Percentiles rank a stretch among this genome's conserved stretches.
Conservation (phyloP, 1,140 invertebrate species). For the Drosophila repleta region DNA sequence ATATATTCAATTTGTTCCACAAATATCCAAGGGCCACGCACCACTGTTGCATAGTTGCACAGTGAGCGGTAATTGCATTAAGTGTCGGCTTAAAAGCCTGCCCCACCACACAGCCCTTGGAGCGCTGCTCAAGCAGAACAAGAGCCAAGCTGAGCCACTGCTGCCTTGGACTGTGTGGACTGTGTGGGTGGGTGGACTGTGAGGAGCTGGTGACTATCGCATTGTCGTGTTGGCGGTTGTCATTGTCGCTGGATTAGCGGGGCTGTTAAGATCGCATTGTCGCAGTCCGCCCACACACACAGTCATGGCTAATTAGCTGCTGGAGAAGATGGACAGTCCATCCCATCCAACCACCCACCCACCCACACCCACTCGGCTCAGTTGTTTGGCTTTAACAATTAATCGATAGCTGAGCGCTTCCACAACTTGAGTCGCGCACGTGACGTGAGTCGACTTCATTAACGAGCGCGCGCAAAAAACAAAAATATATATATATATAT, state of each 20-base stretch:
- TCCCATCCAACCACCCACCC: not conserved
- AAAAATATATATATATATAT: too few relatives aligned
- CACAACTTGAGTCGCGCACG: constrained; percentile 22
- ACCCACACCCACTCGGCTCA: not conserved
- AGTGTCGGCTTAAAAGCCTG: constrained; percentile 75
- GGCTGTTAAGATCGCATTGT: constrained; percentile 42
- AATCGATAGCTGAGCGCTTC: constrained; percentile 56
- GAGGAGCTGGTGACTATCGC: not conserved
- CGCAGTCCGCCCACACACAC: constrained; percentile 21
- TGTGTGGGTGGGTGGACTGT: too few relatives aligned
- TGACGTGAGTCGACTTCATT: constrained; percentile 35
- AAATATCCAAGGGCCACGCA: too few relatives aligned
- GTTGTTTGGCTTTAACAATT: constrained; percentile 66
- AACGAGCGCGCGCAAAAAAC: not conserved
- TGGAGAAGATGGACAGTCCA: constrained; percentile 17
- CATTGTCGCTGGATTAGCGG: constrained; percentile 74
- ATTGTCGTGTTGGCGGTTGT: constrained; percentile 20
- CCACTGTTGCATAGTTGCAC: constrained; percentile 41
- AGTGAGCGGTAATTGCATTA: constrained; percentile 76
- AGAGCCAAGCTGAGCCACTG: not conserved
- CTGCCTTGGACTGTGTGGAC: constrained; percentile 15
- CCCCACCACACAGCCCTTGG: constrained; percentile 1
- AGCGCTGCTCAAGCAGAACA: not conserved
- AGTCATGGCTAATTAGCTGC: constrained; percentile 68
- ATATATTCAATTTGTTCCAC: too few relatives aligned